Percentiles rank a stretch among this genome's conserved stretches.
Conservation (phyloP, 2,113 vertebrate genomes). For the Ceyx melanurus region DNA sequence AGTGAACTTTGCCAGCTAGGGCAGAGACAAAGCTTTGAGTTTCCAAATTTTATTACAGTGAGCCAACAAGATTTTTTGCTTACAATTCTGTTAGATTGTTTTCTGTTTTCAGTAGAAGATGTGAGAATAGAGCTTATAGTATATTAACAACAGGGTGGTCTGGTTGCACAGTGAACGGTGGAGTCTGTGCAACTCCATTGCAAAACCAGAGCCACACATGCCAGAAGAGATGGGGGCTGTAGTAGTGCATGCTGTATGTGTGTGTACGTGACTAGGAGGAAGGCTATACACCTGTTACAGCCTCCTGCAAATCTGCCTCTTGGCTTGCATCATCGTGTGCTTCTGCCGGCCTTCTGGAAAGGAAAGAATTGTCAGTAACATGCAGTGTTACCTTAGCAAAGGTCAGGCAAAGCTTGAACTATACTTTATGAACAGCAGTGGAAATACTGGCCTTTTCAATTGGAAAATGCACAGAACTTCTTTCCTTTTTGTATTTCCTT, state of each 20-base stretch:
- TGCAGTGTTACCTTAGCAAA: too few relatives aligned
- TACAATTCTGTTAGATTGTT: not conserved
- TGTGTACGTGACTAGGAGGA: rapidly evolving
- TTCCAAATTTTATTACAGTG: not conserved
- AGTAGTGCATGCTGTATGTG: too few relatives aligned
- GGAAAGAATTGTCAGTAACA: too few relatives aligned
- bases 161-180: not conserved
- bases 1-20: not conserved
- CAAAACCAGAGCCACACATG: not conserved
- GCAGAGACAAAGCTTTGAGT: not conserved
- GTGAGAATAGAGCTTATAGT: not conserved
- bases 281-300: rapidly evolving
- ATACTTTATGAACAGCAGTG: not conserved
- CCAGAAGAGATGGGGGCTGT: too few relatives aligned
- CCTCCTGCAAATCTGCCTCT: not conserved
- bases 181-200: not conserved
- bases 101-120: not conserved
- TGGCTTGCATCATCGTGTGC: not conserved
- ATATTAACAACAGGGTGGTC: not conserved
- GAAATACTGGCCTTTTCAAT: not conserved
- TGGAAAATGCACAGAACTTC: not conserved
- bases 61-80: not conserved
- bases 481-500: not conserved
- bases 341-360: not conserved
- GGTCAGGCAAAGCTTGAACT: not conserved